Percentiles rank a stretch among this genome's conserved stretches.
Evolutionary conservation across 2,888 invertebrate species (phyloP).

Genomic region (Orchesella flavescens): DNA sequence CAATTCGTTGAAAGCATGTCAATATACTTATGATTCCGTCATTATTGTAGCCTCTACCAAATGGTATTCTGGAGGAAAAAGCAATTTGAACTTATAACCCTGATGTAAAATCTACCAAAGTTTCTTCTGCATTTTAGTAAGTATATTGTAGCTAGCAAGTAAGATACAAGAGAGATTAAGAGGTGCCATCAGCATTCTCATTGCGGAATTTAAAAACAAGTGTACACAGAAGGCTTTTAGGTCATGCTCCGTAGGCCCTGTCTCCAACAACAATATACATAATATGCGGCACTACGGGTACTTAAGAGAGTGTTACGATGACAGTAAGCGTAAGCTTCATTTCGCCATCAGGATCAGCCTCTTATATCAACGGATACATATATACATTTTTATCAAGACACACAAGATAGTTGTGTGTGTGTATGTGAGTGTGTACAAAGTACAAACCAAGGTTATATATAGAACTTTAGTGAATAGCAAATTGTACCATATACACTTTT

Average conservation of each 20-base stretch:
- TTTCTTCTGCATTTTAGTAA: conserved; percentile 15
- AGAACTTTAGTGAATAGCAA: background rate
- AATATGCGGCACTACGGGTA: conserved; percentile 12
- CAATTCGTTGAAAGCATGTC: no score
- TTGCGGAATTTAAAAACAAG: conserved; percentile 20
- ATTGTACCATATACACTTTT: conserved; percentile 20
- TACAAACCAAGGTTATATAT: background rate
- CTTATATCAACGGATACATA: no score
- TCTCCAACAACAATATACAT: conserved; percentile 17
- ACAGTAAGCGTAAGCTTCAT: conserved; percentile 50
- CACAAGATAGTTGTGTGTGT: no score
- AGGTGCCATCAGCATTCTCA: conserved; percentile 39
- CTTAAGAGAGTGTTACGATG: conserved; percentile 28
- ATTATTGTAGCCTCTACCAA: no score
- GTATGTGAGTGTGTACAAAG: background rate
- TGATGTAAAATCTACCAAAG: background rate
- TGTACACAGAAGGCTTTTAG: conserved; percentile 31
- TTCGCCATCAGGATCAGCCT: conserved; percentile 38
- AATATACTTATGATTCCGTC: no score
- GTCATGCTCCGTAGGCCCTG: conserved; percentile 32
- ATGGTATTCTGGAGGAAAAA: no score
- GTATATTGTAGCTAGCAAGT: no score
- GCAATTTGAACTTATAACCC: no score
- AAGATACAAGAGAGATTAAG: conserved; percentile 47
- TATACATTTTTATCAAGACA: background rate